Evolutionary conservation across 2,888 invertebrate species (phyloP).

Genomic region (Aphidoletes aphidimyza): DNA sequence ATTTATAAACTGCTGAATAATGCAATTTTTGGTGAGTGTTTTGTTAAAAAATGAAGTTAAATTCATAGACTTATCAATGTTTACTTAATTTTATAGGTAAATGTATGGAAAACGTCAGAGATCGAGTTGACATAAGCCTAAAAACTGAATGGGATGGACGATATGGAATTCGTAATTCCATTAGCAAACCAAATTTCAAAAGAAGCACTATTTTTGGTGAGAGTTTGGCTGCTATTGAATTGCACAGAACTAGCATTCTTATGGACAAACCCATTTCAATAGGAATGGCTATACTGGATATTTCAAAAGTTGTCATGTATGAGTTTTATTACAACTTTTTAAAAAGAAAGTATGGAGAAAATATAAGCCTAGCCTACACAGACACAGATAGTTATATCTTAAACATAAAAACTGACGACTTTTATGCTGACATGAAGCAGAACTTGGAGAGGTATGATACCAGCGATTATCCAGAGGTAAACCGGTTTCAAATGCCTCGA

Average conservation of each 20-base stretch:
- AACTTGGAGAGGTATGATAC: neutral
- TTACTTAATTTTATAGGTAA: no score
- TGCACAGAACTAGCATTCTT: slow-evolving; percentile 55
- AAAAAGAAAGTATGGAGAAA: slow-evolving; percentile 39
- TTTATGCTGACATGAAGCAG: neutral
- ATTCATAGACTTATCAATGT: no score
- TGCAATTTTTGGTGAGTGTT: slow-evolving; percentile 2
- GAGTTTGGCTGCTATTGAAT: slow-evolving; percentile 62
- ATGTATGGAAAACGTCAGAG: slow-evolving; percentile 56
- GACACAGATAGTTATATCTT: slow-evolving; percentile 56
- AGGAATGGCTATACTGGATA: slow-evolving; percentile 63
- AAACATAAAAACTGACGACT: neutral
- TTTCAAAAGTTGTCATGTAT: slow-evolving; percentile 55
- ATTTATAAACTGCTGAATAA: neutral
- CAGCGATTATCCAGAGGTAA: neutral
- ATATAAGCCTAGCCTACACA: slow-evolving; percentile 55
- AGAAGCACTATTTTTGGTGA: slow-evolving; percentile 61
- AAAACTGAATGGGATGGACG: slow-evolving; percentile 63
- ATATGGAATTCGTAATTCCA: slow-evolving; percentile 60
- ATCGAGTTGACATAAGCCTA: slow-evolving; percentile 63
- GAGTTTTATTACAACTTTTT: slow-evolving; percentile 57
- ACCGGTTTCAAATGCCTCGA: neutral
- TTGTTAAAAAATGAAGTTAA: no score
- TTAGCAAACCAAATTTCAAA: slow-evolving; percentile 62
- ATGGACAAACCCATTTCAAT: slow-evolving; percentile 64